Base-by-base conservation (phyloP, 2,888 invertebrate species). In the Patella caerulea region DNA sequence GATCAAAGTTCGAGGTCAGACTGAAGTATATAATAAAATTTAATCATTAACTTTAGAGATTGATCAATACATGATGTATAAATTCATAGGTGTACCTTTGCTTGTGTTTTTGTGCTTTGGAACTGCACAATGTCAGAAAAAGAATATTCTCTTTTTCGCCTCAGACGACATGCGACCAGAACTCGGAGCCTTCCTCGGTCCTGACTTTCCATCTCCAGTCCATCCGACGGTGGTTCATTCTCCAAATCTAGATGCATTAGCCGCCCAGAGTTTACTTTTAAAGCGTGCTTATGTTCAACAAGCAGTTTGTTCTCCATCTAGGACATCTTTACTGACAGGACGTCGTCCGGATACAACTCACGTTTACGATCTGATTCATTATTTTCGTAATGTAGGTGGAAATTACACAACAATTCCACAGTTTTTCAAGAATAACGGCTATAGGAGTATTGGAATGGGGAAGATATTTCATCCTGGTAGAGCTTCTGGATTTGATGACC, bases 361-460 rank as follows among this genome's bases (percentile, higher is more conserved):
- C 24, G 82, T 83, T 45, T 84, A 80, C 17, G 82, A 84, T 59
- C 77, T 83, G 12, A 3, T 75, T 1, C 53, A 72, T 1, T 83
- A 83, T 78, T 84, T 79, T 29, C 71, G 84, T 11, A 53, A 78
- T 0, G 78, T 78, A 1, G 80, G 80, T 2, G 83, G 83, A 12
- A 83, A 84, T 74, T 84, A 83, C 65, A 83, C 82, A 2, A 84
- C 83, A 2, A 78, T 83, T 34, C 84, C 84, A 3, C 74, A 84
- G 74, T 83, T 79, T 72, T 84, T 84, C 82, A 83, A 83, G 72
- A 56, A 81, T 15, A 77, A 84, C 29, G 84, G 83, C 1, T 82
- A 81, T 54, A 55, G 71, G 4, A 73, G 79, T 7, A 72, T 78
- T 52, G 83, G 85, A 12, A 77, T 81, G 29, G 85, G 85, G 12